A percentile compares a stretch with the other conserved stretches of the same genome.
Evolutionary conservation across 2,113 vertebrate species (phyloP).

Genomic region (Ictidomys tridecemlineatus): DNA sequence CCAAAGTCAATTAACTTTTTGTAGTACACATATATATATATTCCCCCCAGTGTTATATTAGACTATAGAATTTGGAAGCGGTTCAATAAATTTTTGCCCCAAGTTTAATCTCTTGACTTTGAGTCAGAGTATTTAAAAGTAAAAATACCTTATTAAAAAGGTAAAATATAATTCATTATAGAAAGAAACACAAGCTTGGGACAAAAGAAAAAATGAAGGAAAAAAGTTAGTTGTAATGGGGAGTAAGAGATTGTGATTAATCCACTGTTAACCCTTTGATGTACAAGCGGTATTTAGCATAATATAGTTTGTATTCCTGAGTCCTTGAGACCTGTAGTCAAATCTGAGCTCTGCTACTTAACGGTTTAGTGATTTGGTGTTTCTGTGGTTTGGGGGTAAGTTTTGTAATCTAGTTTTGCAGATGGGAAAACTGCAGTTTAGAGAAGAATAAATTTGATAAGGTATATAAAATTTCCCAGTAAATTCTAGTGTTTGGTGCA

Average conservation of each 20-base stretch:
- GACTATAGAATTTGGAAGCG: background rate
- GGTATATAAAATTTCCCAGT: background rate
- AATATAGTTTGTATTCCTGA: background rate
- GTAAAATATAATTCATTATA: background rate
- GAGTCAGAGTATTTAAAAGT: background rate
- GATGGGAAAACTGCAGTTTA: background rate
- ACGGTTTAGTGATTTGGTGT: background rate
- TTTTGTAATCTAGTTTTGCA: conserved; percentile 28
- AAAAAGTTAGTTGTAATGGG: background rate
- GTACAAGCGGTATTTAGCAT: background rate
- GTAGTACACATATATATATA: background rate
- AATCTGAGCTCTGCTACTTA: background rate
- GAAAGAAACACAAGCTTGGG: background rate
- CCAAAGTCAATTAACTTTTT: conserved; percentile 31
- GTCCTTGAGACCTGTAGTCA: background rate
- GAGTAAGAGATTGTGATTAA: background rate
- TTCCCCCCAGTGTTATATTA: background rate
- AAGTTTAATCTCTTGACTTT: conserved; percentile 22
- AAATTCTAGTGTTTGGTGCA: background rate
- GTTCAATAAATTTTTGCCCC: background rate
- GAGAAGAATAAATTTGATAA: conserved; percentile 8
- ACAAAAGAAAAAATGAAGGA: background rate
- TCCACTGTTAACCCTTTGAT: background rate
- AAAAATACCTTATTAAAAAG: background rate
- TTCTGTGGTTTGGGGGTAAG: background rate